A percentile compares a stretch with the other conserved stretches of the same genome.
Conservation (phyloP, 2,888 invertebrate species). For the Podotricha telesiphe region DNA sequence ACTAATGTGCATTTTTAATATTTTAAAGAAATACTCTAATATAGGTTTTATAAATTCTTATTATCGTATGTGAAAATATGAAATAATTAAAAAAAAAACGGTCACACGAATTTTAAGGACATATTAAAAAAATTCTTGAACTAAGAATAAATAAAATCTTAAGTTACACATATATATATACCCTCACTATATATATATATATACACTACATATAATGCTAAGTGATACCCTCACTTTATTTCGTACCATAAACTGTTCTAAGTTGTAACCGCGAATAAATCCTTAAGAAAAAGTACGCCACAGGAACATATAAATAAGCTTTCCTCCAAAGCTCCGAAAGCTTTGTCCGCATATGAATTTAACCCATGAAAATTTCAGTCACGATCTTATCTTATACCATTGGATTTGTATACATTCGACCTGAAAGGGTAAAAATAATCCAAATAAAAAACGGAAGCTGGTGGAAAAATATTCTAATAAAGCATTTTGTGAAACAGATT, state of each 20-base stretch:
- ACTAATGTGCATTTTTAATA: too few relatives aligned
- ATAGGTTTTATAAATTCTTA: too few relatives aligned
- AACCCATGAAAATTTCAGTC: constrained; percentile 28
- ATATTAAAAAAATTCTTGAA: too few relatives aligned
- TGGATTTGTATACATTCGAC: constrained; percentile 42
- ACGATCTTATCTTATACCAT: constrained; percentile 35
- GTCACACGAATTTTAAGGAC: too few relatives aligned
- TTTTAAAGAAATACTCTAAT: too few relatives aligned
- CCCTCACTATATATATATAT: not conserved
- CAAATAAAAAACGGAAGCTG: constrained; percentile 28
- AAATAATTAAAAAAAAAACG: too few relatives aligned
- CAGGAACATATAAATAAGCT: constrained; percentile 23
- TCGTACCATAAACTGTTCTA: not conserved
- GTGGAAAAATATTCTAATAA: constrained; percentile 20
- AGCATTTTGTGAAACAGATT: constrained; percentile 15
- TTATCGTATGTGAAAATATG: too few relatives aligned
- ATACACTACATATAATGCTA: not conserved
- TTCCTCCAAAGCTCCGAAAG: constrained; percentile 9
- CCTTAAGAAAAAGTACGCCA: constrained; percentile 7
- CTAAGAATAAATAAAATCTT: too few relatives aligned
- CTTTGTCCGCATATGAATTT: constrained; percentile 24
- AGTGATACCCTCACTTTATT: not conserved
- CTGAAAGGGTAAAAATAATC: constrained; percentile 40
- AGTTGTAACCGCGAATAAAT: constrained; percentile 4
- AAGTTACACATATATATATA: not conserved